A percentile compares a stretch with the other conserved stretches of the same genome.
These are phyloP conservation scores for Drosophila affinis DNA, from an alignment of 2,888 invertebrate species.

Conservation along the genomic window DNA sequence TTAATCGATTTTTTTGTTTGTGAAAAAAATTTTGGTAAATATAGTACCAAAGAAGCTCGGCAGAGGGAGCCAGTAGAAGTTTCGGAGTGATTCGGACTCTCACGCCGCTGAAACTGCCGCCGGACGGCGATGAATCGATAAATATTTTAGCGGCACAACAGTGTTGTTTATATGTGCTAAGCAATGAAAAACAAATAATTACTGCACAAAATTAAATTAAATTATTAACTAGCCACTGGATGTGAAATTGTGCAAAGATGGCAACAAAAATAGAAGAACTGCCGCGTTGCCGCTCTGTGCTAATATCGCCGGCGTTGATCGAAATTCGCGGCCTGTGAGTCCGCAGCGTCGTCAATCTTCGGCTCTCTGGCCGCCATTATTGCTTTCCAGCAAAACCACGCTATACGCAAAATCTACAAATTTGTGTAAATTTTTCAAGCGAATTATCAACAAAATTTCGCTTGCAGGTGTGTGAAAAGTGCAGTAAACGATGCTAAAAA, in stretches of 20 bases:
- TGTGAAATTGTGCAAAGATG: not conserved
- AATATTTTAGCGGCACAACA: slow-evolving; percentile 4
- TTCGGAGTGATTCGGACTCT: slow-evolving; percentile 62
- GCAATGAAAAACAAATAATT: not conserved
- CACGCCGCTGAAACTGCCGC: slow-evolving; percentile 47
- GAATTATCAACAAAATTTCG: slow-evolving; percentile 77
- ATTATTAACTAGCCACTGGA: not conserved
- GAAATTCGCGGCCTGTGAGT: slow-evolving; percentile 51
- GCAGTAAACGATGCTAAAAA: slow-evolving; percentile 64
- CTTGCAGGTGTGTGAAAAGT: slow-evolving; percentile 59
- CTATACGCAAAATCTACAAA: slow-evolving; percentile 79
- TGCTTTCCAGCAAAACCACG: slow-evolving; percentile 86
- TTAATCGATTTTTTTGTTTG: slow-evolving; percentile 81
- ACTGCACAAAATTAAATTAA: not conserved
- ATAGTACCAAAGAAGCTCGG: slow-evolving; percentile 47
- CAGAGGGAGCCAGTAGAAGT: slow-evolving; percentile 50
- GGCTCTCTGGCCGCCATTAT: slow-evolving; percentile 89
- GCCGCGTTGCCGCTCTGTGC: slow-evolving; percentile 2
- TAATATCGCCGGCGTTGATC: slow-evolving; percentile 40
- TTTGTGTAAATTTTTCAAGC: slow-evolving; percentile 66
- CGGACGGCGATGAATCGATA: slow-evolving; percentile 54
- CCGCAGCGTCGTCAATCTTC: slow-evolving; percentile 72
- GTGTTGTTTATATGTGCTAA: not conserved
- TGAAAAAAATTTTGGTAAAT: slow-evolving; percentile 72
- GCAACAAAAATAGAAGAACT: not conserved